Percentiles rank a stretch among this genome's conserved stretches.
These are phyloP conservation scores for Diadromus collaris DNA, from an alignment of 2,888 invertebrate genomes.

Conservation along the genomic window DNA sequence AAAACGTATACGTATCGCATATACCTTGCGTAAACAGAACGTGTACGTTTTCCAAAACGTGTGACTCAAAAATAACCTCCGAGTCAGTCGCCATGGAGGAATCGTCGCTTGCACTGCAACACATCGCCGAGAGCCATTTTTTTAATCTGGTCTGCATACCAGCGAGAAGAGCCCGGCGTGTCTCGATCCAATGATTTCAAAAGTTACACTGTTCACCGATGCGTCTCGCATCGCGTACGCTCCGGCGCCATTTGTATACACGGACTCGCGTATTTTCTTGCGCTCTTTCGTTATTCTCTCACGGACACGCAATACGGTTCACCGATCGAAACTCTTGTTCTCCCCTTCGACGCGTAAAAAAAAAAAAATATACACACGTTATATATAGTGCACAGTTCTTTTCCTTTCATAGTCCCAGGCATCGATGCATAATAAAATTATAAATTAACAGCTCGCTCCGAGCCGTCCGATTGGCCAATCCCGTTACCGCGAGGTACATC, in stretches of 20 bases:
- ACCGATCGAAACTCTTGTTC: slow-evolving; percentile 17
- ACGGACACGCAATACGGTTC: slow-evolving; percentile 28
- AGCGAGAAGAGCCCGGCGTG: slow-evolving; percentile 16
- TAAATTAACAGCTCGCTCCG: slow-evolving; percentile 49
- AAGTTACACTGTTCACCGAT: slow-evolving; percentile 27
- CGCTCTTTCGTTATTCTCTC: slow-evolving; percentile 22
- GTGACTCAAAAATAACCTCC: no score
- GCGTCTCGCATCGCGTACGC: slow-evolving; percentile 5
- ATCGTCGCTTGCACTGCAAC: slow-evolving; percentile 27
- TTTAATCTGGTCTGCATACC: neutral
- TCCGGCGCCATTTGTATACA: slow-evolving; percentile 5
- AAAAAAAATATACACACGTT: neutral
- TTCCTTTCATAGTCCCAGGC: slow-evolving; percentile 5
- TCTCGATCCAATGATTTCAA: slow-evolving; percentile 30
- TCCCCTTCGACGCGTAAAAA: slow-evolving; percentile 16
- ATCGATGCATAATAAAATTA: slow-evolving; percentile 54
- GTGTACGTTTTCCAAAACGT: no score
- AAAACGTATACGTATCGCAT: no score
- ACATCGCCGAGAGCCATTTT: neutral
- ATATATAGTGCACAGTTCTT: neutral
- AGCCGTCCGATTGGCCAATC: slow-evolving; percentile 29
- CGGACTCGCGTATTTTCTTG: neutral
- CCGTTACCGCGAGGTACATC: neutral
- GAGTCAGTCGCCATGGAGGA: slow-evolving; percentile 33
- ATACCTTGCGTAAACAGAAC: no score